These are phyloP conservation scores for Schizothorax lantsangensis DNA, from an alignment of 2,797 vertebrate genomes.

Conservation along the genomic window DNA sequence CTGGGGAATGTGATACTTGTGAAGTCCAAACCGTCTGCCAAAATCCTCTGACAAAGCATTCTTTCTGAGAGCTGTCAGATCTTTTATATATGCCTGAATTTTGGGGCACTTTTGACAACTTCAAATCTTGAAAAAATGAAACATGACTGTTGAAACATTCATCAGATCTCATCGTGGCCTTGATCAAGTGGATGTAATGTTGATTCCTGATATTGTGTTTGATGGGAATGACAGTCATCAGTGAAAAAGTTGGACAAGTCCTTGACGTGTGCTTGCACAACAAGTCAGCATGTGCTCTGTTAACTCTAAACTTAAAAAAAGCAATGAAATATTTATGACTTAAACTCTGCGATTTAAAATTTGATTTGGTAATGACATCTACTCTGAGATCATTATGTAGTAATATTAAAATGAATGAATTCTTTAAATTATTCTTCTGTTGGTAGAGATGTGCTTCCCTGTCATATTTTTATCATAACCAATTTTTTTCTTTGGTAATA, in stretches of 20 bases:
- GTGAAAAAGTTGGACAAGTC: not conserved
- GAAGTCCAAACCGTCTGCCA: constrained; percentile 19
- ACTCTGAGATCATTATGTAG: not conserved
- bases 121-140: not conserved
- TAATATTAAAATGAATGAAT: not conserved
- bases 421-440: not conserved
- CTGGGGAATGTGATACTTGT: constrained; percentile 29
- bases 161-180: not conserved
- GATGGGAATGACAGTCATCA: not conserved
- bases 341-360: not conserved
- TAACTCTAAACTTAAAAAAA: not conserved
- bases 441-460: not conserved
- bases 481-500: not conserved
- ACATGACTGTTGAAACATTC: not conserved
- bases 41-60: not conserved
- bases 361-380: not conserved
- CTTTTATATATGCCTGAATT: constrained; percentile 10
- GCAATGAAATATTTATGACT: not conserved
- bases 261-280: not conserved
- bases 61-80: constrained; percentile 24
- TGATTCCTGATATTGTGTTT: constrained; percentile 11
- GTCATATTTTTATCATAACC: not conserved
- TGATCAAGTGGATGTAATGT: not conserved
- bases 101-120: constrained; percentile 4
- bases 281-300: not conserved